A percentile compares a stretch with the other conserved stretches of the same genome.
These are phyloP conservation scores for Drosophila nikananu DNA, from an alignment of 1,140 invertebrate species.

Conservation along the genomic window DNA sequence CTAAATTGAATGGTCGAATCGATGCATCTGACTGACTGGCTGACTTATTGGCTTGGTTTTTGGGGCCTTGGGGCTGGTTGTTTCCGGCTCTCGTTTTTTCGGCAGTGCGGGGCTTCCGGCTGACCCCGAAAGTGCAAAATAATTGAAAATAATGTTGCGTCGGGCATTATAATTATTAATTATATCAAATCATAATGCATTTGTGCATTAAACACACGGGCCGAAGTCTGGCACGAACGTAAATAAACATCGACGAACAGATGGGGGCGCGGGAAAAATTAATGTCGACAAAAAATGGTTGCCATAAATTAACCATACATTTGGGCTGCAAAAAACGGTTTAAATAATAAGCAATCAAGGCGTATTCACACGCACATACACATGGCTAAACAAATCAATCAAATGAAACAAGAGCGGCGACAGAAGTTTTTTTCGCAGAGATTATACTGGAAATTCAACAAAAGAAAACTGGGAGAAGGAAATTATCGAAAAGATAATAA, in stretches of 20 bases:
- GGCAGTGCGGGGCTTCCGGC: not conserved
- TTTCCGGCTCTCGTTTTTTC: not conserved
- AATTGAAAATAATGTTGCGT: slow-evolving; percentile 72
- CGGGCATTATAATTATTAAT: slow-evolving; percentile 68
- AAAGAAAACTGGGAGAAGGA: slow-evolving; percentile 16
- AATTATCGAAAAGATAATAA: slow-evolving; percentile 19
- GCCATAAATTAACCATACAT: slow-evolving; percentile 32
- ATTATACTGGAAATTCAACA: slow-evolving; percentile 26
- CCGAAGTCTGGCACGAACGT: not conserved
- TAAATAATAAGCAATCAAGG: slow-evolving; percentile 35
- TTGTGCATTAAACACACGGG: slow-evolving; percentile 31
- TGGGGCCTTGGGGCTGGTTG: not conserved
- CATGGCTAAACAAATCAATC: slow-evolving; percentile 30
- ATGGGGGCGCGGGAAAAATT: slow-evolving; percentile 7
- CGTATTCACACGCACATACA: slow-evolving; percentile 16
- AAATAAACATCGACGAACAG: slow-evolving; percentile 17
- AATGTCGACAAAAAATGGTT: slow-evolving; percentile 14
- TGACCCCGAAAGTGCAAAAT: slow-evolving; percentile 48
- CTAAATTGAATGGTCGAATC: slow-evolving; percentile 37
- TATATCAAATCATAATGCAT: slow-evolving; percentile 68
- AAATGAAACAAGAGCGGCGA: slow-evolving; percentile 10
- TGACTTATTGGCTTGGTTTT: slow-evolving; percentile 37
- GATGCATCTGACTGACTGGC: slow-evolving; percentile 2
- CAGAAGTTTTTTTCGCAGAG: slow-evolving; percentile 18
- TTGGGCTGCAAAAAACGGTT: slow-evolving; percentile 10